Conservation (phyloP, 2,113 vertebrate species). For the Ophthalmotilapia sp. region DNA sequence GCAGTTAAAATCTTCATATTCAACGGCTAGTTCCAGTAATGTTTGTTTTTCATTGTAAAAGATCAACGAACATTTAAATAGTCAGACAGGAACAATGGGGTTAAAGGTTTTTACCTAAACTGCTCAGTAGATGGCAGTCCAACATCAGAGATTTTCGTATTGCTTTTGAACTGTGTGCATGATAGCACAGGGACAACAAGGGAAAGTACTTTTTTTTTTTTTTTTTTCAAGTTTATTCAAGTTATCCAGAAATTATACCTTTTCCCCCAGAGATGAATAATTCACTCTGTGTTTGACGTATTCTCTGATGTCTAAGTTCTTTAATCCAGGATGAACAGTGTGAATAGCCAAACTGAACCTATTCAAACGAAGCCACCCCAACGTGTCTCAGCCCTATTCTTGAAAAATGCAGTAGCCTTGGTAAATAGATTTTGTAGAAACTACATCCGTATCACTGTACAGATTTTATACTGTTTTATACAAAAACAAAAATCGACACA, state of each 20-base stretch:
- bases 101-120: neutral
- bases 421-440: neutral
- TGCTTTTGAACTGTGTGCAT: neutral
- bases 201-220: neutral
- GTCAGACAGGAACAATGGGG: neutral
- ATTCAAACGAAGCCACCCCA: neutral
- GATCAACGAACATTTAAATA: neutral
- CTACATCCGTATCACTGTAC: neutral
- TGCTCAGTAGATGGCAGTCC: constrained; percentile 30
- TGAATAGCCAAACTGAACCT: neutral
- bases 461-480: neutral
- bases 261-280: neutral
- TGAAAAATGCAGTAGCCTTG: neutral
- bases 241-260: neutral
- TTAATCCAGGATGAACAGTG: neutral
- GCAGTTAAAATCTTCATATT: neutral
- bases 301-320: neutral
- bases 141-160: neutral
- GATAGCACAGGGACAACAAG: neutral
- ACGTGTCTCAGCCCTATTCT: neutral
- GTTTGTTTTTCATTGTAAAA: neutral
- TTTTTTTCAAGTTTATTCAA: neutral
- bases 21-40: neutral
- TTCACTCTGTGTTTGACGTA: neutral
- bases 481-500: neutral